Evolutionary conservation across 2,888 invertebrate species (phyloP).

Genomic region (Tenthredo distinguenda): DNA sequence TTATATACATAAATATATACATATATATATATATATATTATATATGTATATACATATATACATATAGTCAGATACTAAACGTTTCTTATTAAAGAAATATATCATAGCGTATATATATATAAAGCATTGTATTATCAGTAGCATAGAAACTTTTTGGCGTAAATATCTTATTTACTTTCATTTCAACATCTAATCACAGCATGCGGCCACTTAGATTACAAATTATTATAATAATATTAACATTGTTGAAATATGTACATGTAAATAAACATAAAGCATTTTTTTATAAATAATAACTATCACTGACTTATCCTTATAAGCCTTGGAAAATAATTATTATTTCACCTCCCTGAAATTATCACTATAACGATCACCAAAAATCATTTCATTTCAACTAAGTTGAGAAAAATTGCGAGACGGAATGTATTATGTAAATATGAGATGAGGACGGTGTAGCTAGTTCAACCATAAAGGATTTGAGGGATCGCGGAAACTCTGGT

Average conservation of each 20-base stretch:
- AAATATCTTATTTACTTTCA: conserved; percentile 60
- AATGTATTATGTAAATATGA: neutral
- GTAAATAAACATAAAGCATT: conserved; percentile 75
- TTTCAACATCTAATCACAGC: conserved; percentile 66
- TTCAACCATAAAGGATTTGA: neutral
- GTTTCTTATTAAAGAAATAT: conserved; percentile 34
- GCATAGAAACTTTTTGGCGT: conserved; percentile 64
- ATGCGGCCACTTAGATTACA: conserved; percentile 69
- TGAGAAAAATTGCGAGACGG: neutral
- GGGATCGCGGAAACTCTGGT: neutral
- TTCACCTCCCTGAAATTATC: neutral
- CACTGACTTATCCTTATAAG: conserved; percentile 40
- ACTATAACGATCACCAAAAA: neutral
- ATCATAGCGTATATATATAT: conserved; percentile 2
- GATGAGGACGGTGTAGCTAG: neutral
- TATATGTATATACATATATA: neutral
- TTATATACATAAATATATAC: no score
- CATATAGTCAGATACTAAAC: conserved; percentile 28
- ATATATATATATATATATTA: no score
- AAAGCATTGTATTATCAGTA: conserved; percentile 48
- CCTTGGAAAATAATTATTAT: neutral
- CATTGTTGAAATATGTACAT: conserved; percentile 74
- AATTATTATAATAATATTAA: conserved; percentile 66
- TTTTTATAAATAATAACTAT: conserved; percentile 68
- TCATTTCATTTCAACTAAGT: neutral